These are phyloP conservation scores for Polyodon spathula DNA, from an alignment of 2,113 vertebrate genomes.

Conservation along the genomic window DNA sequence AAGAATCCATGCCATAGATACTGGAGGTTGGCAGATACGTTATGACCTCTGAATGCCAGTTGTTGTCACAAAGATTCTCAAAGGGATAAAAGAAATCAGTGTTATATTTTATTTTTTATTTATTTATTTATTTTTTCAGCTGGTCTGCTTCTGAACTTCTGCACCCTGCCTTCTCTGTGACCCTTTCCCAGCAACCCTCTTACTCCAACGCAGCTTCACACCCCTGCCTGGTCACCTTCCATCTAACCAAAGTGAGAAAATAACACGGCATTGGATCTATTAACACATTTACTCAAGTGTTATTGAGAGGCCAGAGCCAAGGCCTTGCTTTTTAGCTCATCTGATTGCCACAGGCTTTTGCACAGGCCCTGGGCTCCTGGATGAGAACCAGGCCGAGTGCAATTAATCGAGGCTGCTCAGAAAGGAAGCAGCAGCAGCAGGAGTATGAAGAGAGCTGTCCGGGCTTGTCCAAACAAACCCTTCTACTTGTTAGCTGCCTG, in stretches of 20 bases:
- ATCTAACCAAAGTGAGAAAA: conserved; percentile 75
- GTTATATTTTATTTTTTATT: conserved; percentile 7
- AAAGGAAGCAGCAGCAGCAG: conserved; percentile 6
- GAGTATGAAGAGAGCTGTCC: conserved; percentile 21
- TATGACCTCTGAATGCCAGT: no score
- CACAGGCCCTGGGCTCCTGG: conserved; percentile 33
- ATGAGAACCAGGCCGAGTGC: conserved; percentile 19
- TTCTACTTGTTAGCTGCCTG: conserved; percentile 30
- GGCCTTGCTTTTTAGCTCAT: conserved; percentile 38
- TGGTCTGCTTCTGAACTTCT: conserved; percentile 58
- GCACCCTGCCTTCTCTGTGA: conserved; percentile 65
- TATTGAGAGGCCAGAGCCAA: conserved; percentile 43
- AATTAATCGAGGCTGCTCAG: conserved; percentile 23
- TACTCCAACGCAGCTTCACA: conserved; percentile 54
- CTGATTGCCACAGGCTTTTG: conserved; percentile 36
- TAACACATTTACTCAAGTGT: conserved; percentile 71
- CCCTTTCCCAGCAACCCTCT: conserved; percentile 46
- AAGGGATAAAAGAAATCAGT: neutral
- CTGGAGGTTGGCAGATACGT: no score
- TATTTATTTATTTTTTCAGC: conserved; percentile 13
- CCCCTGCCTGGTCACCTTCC: conserved; percentile 62
- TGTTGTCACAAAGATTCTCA: no score
- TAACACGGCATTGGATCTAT: conserved; percentile 79
- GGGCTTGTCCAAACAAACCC: conserved; percentile 39
- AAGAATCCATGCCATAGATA: no score